Percentiles rank a stretch among this genome's conserved stretches.
Evolutionary conservation across 2,888 invertebrate genomes (phyloP).

Genomic region (Platycheirus rosarum): DNA sequence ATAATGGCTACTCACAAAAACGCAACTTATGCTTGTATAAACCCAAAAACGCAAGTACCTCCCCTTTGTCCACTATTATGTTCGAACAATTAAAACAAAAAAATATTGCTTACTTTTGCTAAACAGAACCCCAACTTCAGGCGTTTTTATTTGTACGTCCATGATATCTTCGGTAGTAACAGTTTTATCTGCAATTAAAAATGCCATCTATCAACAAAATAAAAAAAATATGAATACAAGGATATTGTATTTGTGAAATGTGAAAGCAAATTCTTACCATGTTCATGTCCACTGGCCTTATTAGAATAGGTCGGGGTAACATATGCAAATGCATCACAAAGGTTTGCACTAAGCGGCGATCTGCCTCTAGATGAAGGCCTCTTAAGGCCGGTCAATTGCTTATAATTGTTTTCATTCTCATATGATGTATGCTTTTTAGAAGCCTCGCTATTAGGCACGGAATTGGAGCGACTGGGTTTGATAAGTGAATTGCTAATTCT

Average conservation of each 20-base stretch:
- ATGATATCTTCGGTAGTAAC: not conserved
- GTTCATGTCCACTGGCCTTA: not conserved
- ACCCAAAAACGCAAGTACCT: too few relatives aligned
- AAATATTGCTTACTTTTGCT: constrained; percentile 41
- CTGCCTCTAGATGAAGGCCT: constrained; percentile 14
- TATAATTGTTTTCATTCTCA: constrained; percentile 13
- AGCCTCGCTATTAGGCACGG: too few relatives aligned
- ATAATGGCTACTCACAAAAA: too few relatives aligned
- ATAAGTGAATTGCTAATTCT: not conserved
- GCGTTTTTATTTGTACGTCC: not conserved
- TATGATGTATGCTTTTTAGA: too few relatives aligned
- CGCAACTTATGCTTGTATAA: too few relatives aligned
- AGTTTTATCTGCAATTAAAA: constrained; percentile 50
- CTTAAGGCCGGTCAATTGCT: not conserved
- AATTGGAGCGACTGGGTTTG: constrained; percentile 16
- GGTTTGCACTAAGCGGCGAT: constrained; percentile 38
- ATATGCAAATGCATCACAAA: constrained; percentile 29
- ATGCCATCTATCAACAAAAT: too few relatives aligned
- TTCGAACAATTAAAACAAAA: too few relatives aligned
- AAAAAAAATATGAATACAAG: too few relatives aligned
- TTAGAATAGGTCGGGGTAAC: too few relatives aligned
- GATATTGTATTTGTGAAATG: too few relatives aligned
- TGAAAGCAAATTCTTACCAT: constrained; percentile 33
- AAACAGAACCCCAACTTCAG: constrained; percentile 1
- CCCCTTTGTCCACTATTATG: too few relatives aligned